Conservation (phyloP, 2,888 invertebrate species). For the Campoplex nolae region DNA sequence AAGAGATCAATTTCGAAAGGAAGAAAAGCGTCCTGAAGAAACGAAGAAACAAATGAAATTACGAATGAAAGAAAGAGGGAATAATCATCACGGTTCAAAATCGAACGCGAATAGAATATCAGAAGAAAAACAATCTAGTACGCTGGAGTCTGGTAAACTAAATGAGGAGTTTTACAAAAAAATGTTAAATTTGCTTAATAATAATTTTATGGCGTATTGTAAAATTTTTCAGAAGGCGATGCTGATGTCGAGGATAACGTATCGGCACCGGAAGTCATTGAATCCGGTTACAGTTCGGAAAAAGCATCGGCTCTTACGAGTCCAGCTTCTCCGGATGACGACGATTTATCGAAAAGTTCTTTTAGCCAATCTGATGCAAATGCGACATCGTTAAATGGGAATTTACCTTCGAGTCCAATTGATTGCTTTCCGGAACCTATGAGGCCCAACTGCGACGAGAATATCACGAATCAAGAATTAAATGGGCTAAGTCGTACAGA, state of each 20-base stretch:
- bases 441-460: conserved; percentile 32
- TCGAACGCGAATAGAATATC: conserved; percentile 69
- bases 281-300: conserved; percentile 90
- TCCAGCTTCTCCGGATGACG: conserved; percentile 83
- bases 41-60: conserved; percentile 82
- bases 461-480: conserved; percentile 27
- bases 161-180: neutral
- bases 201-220: neutral
- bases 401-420: conserved; percentile 46
- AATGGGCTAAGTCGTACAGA: conserved; percentile 20
- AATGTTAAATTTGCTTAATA: neutral
- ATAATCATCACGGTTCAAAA: conserved; percentile 43
- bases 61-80: conserved; percentile 45
- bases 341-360: conserved; percentile 55
- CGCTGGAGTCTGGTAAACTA: conserved; percentile 73
- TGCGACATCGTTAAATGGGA: conserved; percentile 53
- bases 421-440: conserved; percentile 36
- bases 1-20: conserved; percentile 89
- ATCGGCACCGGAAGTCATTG: conserved; percentile 86
- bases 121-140: conserved; percentile 75
- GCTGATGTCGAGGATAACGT: conserved; percentile 93
- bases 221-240: conserved; percentile 88
- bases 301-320: conserved; percentile 86
- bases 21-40: conserved; percentile 87
- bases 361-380: conserved; percentile 38